These are phyloP conservation scores for Drosophila paulistorum DNA, from an alignment of 1,140 invertebrate genomes.

Conservation along the genomic window DNA sequence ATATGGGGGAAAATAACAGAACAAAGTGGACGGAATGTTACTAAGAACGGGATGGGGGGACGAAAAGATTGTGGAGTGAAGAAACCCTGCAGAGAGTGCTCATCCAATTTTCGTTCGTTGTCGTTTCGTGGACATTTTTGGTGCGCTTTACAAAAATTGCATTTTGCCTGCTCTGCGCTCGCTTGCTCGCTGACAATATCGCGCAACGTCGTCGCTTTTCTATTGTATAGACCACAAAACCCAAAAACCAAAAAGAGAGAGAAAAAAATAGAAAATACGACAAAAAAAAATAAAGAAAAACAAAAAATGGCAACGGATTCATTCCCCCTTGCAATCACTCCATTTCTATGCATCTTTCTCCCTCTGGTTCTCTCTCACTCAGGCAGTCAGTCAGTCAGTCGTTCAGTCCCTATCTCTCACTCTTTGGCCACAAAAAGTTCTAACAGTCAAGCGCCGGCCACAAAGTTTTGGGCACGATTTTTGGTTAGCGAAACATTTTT, in stretches of 20 bases:
- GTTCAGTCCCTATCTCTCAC: constrained; percentile 18
- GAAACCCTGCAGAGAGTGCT: constrained; percentile 37
- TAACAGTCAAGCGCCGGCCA: constrained; percentile 56
- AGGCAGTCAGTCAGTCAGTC: constrained; percentile 33
- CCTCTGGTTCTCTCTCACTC: background rate
- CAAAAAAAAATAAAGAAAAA: constrained; percentile 36
- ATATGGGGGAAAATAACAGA: constrained; percentile 23
- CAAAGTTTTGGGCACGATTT: constrained; percentile 64
- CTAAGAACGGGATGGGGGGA: background rate
- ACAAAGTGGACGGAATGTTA: constrained; percentile 20
- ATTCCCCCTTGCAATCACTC: background rate
- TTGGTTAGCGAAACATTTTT: constrained; percentile 52
- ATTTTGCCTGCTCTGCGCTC: constrained; percentile 46
- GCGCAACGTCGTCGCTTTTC: constrained; percentile 70
- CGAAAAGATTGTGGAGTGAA: background rate
- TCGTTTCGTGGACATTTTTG: constrained; percentile 65
- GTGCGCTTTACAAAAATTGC: constrained; percentile 75
- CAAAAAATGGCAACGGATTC: constrained; percentile 54
- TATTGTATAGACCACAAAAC: constrained; percentile 50
- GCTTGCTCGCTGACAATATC: constrained; percentile 68
- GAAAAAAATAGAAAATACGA: constrained; percentile 24
- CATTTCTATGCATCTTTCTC: background rate
- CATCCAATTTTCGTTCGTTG: constrained; percentile 78
- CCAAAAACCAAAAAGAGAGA: constrained; percentile 19
- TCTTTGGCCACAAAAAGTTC: constrained; percentile 42